Conservation (phyloP, 1,140 invertebrate genomes). For the Gerris buenoi region DNA sequence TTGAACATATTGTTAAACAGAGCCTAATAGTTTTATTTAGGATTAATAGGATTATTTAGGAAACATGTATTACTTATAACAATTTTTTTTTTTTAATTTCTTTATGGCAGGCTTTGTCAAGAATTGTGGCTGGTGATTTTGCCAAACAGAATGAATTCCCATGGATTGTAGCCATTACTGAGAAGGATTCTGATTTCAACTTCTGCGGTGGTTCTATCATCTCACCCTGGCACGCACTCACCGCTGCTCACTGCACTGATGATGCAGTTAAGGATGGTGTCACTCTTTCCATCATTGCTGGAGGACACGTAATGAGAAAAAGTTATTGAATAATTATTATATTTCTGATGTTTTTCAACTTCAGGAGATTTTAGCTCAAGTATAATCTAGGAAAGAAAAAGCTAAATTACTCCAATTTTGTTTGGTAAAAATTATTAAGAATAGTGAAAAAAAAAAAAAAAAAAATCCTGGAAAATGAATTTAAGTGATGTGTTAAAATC, state of each 20-base stretch:
- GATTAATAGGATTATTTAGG: no score
- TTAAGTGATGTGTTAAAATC: no score
- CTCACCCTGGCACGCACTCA: conserved; percentile 14
- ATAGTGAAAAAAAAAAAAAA: no score
- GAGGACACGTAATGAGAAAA: conserved; percentile 34
- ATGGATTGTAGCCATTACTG: conserved; percentile 61
- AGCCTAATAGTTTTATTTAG: not conserved
- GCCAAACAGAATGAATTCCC: conserved; percentile 53
- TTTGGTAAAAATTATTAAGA: no score
- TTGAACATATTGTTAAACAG: not conserved
- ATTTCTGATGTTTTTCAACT: no score
- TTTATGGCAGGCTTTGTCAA: not conserved
- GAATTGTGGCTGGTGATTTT: conserved; percentile 53
- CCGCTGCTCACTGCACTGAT: conserved; percentile 19
- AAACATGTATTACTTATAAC: no score
- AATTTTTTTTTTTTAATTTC: not conserved
- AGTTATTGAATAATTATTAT: no score
- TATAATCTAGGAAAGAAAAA: no score
- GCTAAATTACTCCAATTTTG: no score
- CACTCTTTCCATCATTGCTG: conserved; percentile 35
- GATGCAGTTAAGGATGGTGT: not conserved
- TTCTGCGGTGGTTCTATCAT: conserved; percentile 21
- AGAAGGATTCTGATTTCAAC: conserved; percentile 59
- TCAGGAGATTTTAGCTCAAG: no score
- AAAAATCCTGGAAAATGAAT: no score